Evolutionary conservation across 2,888 invertebrate genomes (phyloP).

Genomic region (Oeneis ivallda): DNA sequence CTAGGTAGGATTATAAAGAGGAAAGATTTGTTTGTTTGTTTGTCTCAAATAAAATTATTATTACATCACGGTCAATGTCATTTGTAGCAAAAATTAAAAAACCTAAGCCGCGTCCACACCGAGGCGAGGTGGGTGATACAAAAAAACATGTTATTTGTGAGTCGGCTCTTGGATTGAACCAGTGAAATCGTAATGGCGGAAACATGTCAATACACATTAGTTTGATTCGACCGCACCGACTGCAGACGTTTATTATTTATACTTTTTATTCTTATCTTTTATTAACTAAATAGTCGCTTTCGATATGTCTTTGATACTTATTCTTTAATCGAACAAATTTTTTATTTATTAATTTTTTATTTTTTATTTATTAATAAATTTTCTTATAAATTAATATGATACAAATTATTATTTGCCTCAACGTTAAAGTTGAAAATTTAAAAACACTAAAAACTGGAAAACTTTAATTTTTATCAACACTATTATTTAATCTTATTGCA

Average conservation of each 20-base stretch:
- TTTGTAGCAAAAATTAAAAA: conserved; percentile 35
- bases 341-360: too few relatives aligned
- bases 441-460: too few relatives aligned
- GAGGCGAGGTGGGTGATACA: conserved; percentile 48
- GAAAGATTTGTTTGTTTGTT: too few relatives aligned
- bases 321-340: too few relatives aligned
- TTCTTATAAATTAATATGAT: neutral
- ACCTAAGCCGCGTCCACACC: conserved; percentile 41
- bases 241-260: conserved; percentile 40
- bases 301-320: conserved; percentile 25
- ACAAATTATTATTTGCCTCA: neutral
- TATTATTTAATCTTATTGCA: too few relatives aligned
- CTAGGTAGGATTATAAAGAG: too few relatives aligned
- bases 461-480: too few relatives aligned
- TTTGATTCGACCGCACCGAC: conserved; percentile 51
- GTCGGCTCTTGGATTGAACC: conserved; percentile 61
- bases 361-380: too few relatives aligned
- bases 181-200: conserved; percentile 75
- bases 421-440: too few relatives aligned
- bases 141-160: conserved; percentile 59
- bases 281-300: conserved; percentile 28
- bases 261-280: conserved; percentile 41
- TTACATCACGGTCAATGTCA: conserved; percentile 17
- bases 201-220: conserved; percentile 78
- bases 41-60: conserved; percentile 9